Evolutionary conservation across 2,797 vertebrate species (phyloP), one percentile per base, ranked within the genome.

Genomic region (Danio aesculapii): DNA sequence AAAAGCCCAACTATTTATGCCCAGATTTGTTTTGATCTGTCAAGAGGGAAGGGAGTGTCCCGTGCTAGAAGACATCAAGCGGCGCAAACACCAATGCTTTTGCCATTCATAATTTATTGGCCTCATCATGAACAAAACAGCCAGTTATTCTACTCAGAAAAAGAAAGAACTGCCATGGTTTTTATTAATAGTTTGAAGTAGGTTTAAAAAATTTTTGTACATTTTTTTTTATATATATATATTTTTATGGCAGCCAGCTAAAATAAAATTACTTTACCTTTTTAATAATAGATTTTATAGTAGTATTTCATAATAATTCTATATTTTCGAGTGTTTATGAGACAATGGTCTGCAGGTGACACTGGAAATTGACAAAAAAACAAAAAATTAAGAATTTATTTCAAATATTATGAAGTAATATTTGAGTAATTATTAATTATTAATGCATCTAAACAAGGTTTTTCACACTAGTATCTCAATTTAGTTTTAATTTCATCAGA

Each of bases 41-140:
- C 66, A 59, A 47, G 67, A 68, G 75, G 14, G 19, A 50, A 79
- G 66, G 55, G 46, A 79, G 67, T 69, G 66, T 16, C 47, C 46
- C 9, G 30, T 12, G 43, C 46, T 11, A 53, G 55, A 75, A 81
- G 61, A 79, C 67, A 19, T 66, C 50, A 77, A 74, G 64, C 12
- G 6, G 17, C 50, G 55, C 39, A 10, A 19, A 76, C 30, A 47
- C 53, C 53, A 72, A 58, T 44, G 57, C 67, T 46, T 79, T 52
- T 44, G 47, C 47, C 62, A 62, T 53, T 63, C 67, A 79, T 70
- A 52, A 71, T 71, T 71, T 79, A 79, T 71, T 71, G 57, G 47
- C 57, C 17, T 71, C 66, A 14, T 59, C 55, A 70, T 9, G 5
- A 53, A 79, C 30, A 61, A 11, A 53, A 46, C 12, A 14, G 12